Conservation (phyloP, 2,888 invertebrate species). For the Eupithecia abbreviata region DNA sequence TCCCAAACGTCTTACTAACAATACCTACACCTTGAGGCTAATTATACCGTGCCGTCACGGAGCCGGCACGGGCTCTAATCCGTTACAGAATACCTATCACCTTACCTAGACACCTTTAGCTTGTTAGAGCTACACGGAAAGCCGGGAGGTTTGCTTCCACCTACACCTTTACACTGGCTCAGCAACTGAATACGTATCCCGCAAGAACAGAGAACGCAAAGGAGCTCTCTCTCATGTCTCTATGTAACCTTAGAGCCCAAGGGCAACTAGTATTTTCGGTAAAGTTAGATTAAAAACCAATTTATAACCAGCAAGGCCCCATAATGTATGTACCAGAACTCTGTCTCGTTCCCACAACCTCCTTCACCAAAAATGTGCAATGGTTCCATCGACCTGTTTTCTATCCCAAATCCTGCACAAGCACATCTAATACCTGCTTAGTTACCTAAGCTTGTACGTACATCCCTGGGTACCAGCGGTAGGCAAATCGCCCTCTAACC, state of each 20-base stretch:
- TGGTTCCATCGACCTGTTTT: not conserved
- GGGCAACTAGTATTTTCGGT: not conserved
- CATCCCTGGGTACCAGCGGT: not conserved
- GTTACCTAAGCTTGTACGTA: not conserved
- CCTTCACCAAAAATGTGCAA: not conserved
- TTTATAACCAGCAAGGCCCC: not conserved
- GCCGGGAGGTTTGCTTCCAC: not conserved
- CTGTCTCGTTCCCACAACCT: not conserved
- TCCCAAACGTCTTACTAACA: not conserved
- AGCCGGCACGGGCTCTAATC: not conserved
- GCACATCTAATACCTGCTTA: not conserved
- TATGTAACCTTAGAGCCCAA: not conserved
- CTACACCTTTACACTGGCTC: not conserved
- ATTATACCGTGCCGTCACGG: not conserved
- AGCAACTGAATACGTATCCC: not conserved
- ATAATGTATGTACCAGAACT: not conserved
- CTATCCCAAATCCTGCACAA: not conserved
- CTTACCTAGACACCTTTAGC: not conserved
- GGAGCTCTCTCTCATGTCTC: not conserved
- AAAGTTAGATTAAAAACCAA: not conserved
- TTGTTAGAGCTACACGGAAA: not conserved
- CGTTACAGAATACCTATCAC: conserved; percentile 1
- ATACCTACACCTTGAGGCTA: not conserved
- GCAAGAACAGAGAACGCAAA: not conserved
- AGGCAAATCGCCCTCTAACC: not conserved